Conservation (phyloP, 2,797 vertebrate genomes). For the Epinephelus coioides region DNA sequence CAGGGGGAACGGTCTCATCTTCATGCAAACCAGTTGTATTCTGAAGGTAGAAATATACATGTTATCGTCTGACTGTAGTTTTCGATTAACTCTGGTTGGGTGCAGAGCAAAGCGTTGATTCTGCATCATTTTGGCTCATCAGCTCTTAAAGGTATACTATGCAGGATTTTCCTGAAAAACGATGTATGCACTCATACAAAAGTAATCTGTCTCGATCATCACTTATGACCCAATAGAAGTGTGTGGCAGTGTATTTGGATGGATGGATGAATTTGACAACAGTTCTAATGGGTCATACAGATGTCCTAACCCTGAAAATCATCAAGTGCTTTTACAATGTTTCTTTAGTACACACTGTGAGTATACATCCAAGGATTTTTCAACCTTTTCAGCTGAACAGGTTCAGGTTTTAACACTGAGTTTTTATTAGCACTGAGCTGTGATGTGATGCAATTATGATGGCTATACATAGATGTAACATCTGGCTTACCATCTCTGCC, state of each 20-base stretch:
- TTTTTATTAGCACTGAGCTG: background rate
- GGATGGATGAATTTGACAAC: too few relatives aligned
- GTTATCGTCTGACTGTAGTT: background rate
- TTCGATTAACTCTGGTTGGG: background rate
- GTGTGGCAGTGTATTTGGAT: too few relatives aligned
- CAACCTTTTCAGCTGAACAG: background rate
- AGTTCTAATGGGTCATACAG: background rate
- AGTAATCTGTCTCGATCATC: too few relatives aligned
- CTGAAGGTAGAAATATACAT: constrained; percentile 72
- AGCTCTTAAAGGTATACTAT: too few relatives aligned
- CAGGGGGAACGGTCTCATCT: constrained; percentile 72
- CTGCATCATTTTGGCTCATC: background rate
- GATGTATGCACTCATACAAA: too few relatives aligned
- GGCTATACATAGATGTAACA: background rate
- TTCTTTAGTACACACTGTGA: background rate
- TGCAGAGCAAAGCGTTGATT: background rate
- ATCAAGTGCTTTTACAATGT: background rate
- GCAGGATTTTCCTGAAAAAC: too few relatives aligned
- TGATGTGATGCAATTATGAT: background rate
- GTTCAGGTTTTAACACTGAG: background rate
- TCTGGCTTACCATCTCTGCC: constrained; percentile 84
- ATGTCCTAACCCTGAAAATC: too few relatives aligned
- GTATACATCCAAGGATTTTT: too few relatives aligned
- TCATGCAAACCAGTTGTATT: constrained; percentile 70
- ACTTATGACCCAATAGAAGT: too few relatives aligned